Evolutionary conservation across 2,113 vertebrate species (phyloP), one percentile per base, ranked within the genome.

Genomic region (Lampris megalopsis): DNA sequence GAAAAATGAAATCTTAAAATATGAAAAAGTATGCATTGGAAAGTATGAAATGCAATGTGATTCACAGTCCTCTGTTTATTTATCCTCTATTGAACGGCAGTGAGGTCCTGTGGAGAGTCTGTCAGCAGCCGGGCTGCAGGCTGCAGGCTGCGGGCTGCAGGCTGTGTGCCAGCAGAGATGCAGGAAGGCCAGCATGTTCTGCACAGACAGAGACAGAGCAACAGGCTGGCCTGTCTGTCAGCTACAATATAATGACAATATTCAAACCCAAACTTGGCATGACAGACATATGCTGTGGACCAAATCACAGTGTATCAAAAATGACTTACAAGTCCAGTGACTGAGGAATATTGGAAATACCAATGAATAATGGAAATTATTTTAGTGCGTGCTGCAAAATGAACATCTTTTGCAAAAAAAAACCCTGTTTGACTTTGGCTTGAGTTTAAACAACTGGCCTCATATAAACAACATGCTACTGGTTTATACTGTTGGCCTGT

Each of bases 131-230:
- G 71, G 65, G 68, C 79, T 79, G 79, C 61, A 53, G 84, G 73
- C 63, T 48, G 52, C 24, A 24, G 24, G 24, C 24, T 24, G 24
- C 24, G 24, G 24, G 24, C 24, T 53, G 62, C 45, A 60, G 59
- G 47, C 63, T 77, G 73, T 88, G 80, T 86, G 87, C 77, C 87
- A 82, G 81, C 62, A 68, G 81, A 89, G 68, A 84, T 80, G 88
- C 86, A 73, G 89, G 92, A 89, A 69, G 89, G 68, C 79, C 82
- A 56, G 85, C 80, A 80, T 67, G 74, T 77, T 86, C 77, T 40
- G 68, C 84, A 65, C 73, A 59, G 68, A 72, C 73, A 72, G 66
- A 67, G 63, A 81, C 40, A 38, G 63, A 85, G 85, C 87, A 87
- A 81, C 75, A 73, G 75, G 67, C 75, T 74, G 82, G 71, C 63